Evolutionary conservation across 2,888 invertebrate genomes (phyloP), one percentile per base, ranked within the genome.

Genomic region (Glyphotaelius pellucidus): DNA sequence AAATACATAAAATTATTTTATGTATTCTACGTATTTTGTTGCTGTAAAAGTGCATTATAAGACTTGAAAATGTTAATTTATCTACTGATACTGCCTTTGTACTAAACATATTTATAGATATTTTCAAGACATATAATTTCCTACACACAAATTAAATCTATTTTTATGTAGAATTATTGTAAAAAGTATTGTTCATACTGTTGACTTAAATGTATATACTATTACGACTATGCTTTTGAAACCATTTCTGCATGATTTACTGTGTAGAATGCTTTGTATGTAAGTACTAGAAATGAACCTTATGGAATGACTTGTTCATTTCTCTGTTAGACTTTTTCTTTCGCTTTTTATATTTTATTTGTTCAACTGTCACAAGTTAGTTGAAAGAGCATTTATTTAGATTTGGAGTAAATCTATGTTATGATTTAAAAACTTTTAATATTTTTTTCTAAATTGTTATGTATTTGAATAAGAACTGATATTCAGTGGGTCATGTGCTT

Each of bases 21-120:
- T 83, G 0, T 83, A 83, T 31, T 83, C 15, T 47, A 12, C 15
- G 12, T 47, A 25, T 67, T 67, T 25, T 67, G 7, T 25, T 19
- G 7, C 5, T 15, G 1, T 81, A 35, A 35, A 83, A 25, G 3
- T 35, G 83, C 83, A 12, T 83, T 83, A 14, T 83, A 83, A 83
- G 19, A 83, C 83, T 83, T 83, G 83, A 19, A 35, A 35, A 83
- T 35, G 83, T 35, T 83, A 19, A 83, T 19, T 83, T 83, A 35
- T 83, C 67, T 67, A 67, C 67, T 83, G 35, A 83, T 32, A 83
- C 83, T 35, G 32, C 31, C 81, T 83, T 83, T 83, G 81, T 83
- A 83, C 32, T 83, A 32, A n/a, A 83, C 25, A 9, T 83, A 83
- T 35, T 83, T 83, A 32, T 83, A 35, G 9, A 83, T 32, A 32